Evolutionary conservation across 2,797 vertebrate species (phyloP).

Genomic region (Anguilla anguilla): DNA sequence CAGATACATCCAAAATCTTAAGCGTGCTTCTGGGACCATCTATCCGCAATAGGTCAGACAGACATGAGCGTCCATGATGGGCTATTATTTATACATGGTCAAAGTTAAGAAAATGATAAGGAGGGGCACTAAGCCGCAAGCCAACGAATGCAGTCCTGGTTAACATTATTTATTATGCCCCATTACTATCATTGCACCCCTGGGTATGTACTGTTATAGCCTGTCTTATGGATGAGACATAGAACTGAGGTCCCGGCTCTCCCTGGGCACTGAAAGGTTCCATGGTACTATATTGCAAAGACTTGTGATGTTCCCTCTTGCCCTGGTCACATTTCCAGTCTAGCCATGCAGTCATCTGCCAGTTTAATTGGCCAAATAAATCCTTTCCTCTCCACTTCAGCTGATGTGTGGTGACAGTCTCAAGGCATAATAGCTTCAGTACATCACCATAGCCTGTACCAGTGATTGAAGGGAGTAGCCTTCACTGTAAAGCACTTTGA

Average conservation of each 20-base stretch:
- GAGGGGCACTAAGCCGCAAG: not conserved
- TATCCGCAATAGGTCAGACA: not conserved
- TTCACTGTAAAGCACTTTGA: not conserved
- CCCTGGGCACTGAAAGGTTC: not conserved
- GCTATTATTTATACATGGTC: constrained; percentile 1
- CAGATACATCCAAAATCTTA: not conserved
- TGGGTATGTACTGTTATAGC: not conserved
- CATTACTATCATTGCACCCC: not conserved
- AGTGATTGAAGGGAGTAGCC: not conserved
- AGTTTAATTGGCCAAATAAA: not conserved
- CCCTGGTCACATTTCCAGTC: not conserved
- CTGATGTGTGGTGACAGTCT: not conserved
- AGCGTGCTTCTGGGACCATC: not conserved
- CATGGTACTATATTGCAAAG: not conserved
- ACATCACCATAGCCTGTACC: not conserved
- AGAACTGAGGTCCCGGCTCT: not conserved
- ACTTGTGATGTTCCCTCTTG: not conserved
- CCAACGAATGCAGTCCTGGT: constrained; percentile 14
- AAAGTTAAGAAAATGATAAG: not conserved
- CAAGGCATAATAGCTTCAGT: not conserved
- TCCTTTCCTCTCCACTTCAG: not conserved
- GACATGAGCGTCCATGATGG: not conserved
- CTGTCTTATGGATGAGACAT: not conserved
- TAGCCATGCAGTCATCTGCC: not conserved
- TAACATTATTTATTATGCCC: not conserved